Percentiles rank a stretch among this genome's conserved stretches.
phyloP scores from a whole-genome alignment of 2,113 vertebrate species.

The Petrocephalus zakoni region DNA sequence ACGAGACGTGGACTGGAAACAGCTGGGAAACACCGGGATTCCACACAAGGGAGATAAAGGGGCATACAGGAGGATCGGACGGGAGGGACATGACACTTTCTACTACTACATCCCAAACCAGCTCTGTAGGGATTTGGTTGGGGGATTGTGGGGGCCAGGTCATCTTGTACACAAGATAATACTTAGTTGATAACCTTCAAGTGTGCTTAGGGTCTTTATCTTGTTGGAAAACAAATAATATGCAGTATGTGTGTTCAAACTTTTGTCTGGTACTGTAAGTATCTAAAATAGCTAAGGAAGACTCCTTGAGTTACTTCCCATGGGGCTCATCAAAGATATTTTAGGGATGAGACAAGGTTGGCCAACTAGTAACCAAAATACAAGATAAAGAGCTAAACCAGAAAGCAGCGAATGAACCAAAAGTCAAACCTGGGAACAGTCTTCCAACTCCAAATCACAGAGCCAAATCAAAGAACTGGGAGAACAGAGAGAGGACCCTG shows the following conservation, averaged over 20 bases:
- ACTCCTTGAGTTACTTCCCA: neutral
- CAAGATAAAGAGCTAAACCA: neutral
- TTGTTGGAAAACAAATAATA: neutral
- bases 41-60: no score
- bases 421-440: neutral
- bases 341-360: neutral
- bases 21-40: no score
- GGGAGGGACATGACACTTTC: no score
- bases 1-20: no score
- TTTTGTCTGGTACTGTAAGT: neutral
- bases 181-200: neutral
- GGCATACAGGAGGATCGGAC: no score
- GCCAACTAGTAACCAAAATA: neutral
- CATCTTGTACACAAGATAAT: neutral
- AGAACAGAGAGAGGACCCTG: neutral
- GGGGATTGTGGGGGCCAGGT: neutral
- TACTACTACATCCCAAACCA: neutral
- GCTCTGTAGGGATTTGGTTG: neutral
- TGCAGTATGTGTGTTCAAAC: neutral
- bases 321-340: neutral
- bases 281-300: neutral
- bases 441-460: neutral
- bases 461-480: neutral
- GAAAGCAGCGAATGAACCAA: neutral
- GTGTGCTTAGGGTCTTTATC: neutral